Evolutionary conservation across 2,113 vertebrate genomes (phyloP), one percentile per base, ranked within the genome.

Genomic region (Hyla sarda): DNA sequence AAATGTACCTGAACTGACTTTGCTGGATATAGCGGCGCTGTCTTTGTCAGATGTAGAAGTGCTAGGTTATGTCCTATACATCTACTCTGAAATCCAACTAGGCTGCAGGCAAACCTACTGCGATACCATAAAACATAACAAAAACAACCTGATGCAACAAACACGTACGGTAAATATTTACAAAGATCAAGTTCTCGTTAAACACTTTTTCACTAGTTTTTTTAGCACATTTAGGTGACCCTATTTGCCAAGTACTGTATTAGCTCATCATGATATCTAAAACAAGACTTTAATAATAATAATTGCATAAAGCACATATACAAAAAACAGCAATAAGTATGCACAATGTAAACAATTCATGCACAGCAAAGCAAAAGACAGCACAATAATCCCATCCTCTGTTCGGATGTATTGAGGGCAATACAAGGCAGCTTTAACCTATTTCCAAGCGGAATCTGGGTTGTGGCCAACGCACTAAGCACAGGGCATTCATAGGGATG

Each of bases 401-500:
- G 19, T 2, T 23, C 17, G 9, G 9, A 78, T 37, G 75, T 17
- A 30, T 54, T 34, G 45, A 34, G 76, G 32, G 30, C 75, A 28
- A 54, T 56, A 77, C 56, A n/a, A 16, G 3, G 74, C 37, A 54
- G 19, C 23, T 76, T 45, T 72, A 80, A 32, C 84, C 76, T 80
- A 86, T 74, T 58, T 85, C 74, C 47, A 28, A 12, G 56, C 16
- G 28, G 77, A 62, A 74, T 30, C 45, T 60, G 67, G 48, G 77
- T 28, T 73, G 50, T n/a, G 65, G 34, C 25, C 78, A 48, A 21
- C 17, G 50, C 37, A 60, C 75, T 58, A 62, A 80, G 83, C 83
- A 58, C 21, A 69, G 83, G 56, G 47, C 73, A 85, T 52, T 78
- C 58, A 77, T 9, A 34, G 84, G 67, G 65, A 60, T 23, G 16